A percentile compares a stretch with the other conserved stretches of the same genome.
Evolutionary conservation across 2,113 vertebrate species (phyloP).

Genomic region (Rallus limicola): DNA sequence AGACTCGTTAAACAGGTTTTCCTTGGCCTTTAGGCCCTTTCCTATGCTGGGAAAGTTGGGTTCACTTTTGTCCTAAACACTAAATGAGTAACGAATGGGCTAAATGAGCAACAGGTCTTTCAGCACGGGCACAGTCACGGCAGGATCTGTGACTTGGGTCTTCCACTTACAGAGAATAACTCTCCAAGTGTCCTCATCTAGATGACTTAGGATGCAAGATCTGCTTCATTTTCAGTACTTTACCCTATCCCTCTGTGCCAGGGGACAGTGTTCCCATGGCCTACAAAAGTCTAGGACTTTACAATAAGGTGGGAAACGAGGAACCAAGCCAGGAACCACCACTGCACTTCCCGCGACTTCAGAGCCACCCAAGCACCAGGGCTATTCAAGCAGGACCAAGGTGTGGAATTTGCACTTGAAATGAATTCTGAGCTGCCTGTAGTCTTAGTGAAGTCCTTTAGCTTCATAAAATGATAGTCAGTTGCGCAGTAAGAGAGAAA

Average conservation of each 20-base stretch:
- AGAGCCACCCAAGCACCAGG: background rate
- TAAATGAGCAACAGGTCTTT: background rate
- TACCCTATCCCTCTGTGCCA: background rate
- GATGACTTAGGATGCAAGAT: background rate
- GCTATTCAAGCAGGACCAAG: background rate
- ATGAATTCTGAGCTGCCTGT: background rate
- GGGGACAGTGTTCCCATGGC: fast-evolving
- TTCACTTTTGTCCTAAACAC: background rate
- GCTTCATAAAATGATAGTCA: background rate
- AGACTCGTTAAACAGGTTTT: background rate
- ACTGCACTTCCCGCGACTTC: background rate
- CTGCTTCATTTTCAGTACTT: background rate
- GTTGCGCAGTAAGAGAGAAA: background rate
- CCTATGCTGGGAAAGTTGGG: background rate
- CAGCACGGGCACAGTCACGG: background rate
- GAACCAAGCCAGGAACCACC: background rate
- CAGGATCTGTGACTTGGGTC: background rate
- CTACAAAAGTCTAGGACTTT: background rate
- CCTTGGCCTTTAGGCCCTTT: background rate
- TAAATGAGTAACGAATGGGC: background rate
- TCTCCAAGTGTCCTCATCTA: background rate
- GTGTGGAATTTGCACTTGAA: background rate
- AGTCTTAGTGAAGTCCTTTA: background rate
- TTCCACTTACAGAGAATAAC: background rate
- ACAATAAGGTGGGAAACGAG: fast-evolving